phyloP scores from a whole-genome alignment of 2,797 vertebrate genomes.

The Macropus fuliginosus region DNA sequence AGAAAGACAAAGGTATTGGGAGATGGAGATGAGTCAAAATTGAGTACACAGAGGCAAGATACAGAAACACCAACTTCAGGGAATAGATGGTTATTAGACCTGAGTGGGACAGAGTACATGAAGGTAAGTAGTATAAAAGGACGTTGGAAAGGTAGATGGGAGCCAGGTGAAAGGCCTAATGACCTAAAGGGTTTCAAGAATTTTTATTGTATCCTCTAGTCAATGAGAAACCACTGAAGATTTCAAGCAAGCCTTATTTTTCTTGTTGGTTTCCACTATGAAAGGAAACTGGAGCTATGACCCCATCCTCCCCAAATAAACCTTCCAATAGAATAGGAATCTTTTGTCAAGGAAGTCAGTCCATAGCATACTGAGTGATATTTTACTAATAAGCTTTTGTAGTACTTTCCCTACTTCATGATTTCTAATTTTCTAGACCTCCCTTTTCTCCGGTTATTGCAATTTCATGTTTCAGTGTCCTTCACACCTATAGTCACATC shows the following conservation, averaged over 20 bases:
- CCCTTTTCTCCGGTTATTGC: not conserved
- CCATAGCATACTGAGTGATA: not conserved
- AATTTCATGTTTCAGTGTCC: not conserved
- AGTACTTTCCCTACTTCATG: not conserved
- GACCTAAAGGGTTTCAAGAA: not conserved
- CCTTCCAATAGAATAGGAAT: not conserved
- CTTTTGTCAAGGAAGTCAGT: conserved; percentile 14
- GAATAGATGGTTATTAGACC: not conserved
- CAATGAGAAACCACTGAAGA: not conserved
- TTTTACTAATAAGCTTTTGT: not conserved
- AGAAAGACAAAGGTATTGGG: not conserved
- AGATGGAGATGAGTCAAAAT: not conserved
- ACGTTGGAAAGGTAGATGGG: not conserved
- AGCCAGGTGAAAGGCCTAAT: not conserved
- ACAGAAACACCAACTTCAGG: not conserved
- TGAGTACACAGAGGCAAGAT: not conserved
- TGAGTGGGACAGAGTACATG: not conserved
- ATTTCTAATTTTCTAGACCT: not conserved
- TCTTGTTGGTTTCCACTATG: conserved; percentile 30
- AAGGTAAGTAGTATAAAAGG: not conserved
- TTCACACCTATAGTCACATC: not conserved
- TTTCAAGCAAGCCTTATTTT: conserved; percentile 18
- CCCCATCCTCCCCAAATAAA: not conserved
- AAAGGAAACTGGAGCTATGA: not conserved
- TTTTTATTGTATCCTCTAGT: not conserved